Evolutionary conservation across 2,113 vertebrate species (phyloP).

Genomic region (Anguilla rostrata): DNA sequence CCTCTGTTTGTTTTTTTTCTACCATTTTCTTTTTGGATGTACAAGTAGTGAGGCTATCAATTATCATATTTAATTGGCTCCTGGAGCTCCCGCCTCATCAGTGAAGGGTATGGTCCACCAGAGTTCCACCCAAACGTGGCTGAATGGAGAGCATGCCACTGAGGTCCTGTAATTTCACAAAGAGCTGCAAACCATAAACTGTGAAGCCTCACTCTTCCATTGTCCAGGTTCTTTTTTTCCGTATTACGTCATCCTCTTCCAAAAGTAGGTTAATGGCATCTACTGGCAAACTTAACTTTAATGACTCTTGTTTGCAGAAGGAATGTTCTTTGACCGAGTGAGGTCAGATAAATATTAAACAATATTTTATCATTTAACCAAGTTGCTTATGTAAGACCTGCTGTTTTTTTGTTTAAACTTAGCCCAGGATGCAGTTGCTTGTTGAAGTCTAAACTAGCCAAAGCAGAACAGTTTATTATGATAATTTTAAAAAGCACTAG

Average conservation of each 20-base stretch:
- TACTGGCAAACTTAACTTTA: background rate
- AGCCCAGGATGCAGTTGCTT: background rate
- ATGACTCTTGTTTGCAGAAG: background rate
- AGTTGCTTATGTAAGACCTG: too few relatives aligned
- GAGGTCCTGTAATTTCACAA: background rate
- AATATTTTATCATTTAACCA: background rate
- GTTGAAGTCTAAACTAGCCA: background rate
- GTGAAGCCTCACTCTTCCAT: background rate
- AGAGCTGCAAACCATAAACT: background rate
- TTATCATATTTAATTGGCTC: background rate
- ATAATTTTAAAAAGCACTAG: conserved; percentile 40
- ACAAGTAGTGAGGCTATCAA: background rate
- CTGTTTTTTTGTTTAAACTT: too few relatives aligned
- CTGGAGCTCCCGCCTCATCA: background rate
- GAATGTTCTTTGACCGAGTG: background rate
- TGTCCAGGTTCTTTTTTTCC: background rate
- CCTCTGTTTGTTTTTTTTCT: background rate
- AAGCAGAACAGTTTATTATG: background rate
- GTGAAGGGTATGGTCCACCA: background rate
- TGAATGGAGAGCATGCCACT: background rate
- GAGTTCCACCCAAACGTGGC: background rate
- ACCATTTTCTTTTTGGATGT: too few relatives aligned
- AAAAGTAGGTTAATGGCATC: background rate
- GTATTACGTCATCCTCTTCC: background rate
- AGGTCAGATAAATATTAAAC: background rate